phyloP scores from a whole-genome alignment of 2,888 invertebrate species.

The Melolontha melolontha region DNA sequence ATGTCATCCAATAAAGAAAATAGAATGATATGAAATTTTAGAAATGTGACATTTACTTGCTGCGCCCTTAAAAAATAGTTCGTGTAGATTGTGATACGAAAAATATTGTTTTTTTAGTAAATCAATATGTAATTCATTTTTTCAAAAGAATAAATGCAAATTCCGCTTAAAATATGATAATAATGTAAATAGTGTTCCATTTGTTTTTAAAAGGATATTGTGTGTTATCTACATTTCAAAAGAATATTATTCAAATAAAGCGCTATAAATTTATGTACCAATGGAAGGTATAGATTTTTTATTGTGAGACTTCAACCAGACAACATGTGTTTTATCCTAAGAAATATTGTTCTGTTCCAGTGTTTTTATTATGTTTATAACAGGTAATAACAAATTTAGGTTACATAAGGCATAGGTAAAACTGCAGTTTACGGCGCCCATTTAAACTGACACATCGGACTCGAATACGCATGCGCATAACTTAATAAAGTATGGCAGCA shows the following conservation, averaged over 20 bases:
- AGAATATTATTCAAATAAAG: conserved; percentile 43
- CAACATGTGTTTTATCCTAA: conserved; percentile 30
- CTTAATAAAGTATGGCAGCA: too few relatives aligned
- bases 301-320: conserved; percentile 25
- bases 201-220: conserved; percentile 39
- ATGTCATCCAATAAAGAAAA: conserved; percentile 31
- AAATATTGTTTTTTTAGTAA: neutral
- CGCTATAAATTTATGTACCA: conserved; percentile 39
- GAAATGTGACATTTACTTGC: conserved; percentile 7
- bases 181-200: conserved; percentile 43
- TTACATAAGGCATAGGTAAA: too few relatives aligned
- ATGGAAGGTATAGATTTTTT: conserved; percentile 40
- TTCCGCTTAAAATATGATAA: conserved; percentile 41
- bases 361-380: conserved; percentile 8
- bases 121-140: conserved; percentile 15
- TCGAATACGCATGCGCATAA: too few relatives aligned
- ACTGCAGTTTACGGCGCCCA: too few relatives aligned
- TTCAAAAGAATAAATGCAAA: conserved; percentile 39
- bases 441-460: too few relatives aligned
- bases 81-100: neutral
- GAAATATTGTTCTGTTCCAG: conserved; percentile 8
- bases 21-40: conserved; percentile 28
- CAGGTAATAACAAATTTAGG: too few relatives aligned
- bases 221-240: conserved; percentile 44
- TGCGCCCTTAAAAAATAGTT: conserved; percentile 1